Percentiles rank a stretch among this genome's conserved stretches.
phyloP scores from a whole-genome alignment of 2,797 vertebrate species.

The Oryzias sinensis region DNA sequence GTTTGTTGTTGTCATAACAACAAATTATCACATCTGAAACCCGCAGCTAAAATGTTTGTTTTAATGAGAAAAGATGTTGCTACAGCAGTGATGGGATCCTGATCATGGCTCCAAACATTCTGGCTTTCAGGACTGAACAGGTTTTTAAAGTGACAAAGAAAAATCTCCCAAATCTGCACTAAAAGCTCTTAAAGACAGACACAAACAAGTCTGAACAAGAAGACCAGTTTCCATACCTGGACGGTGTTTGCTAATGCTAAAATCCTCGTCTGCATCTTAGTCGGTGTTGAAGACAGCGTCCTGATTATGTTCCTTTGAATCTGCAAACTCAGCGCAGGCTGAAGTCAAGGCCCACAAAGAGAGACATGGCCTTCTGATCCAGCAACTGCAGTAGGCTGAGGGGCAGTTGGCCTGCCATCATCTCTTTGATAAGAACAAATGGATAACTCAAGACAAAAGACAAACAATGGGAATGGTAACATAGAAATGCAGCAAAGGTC shows the following conservation, averaged over 20 bases:
- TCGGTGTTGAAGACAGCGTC: slow-evolving; percentile 37
- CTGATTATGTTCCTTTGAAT: slow-evolving; percentile 22
- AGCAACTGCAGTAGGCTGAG: slow-evolving; percentile 42
- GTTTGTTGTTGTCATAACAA: slow-evolving; percentile 14
- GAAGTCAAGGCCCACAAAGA: slow-evolving; percentile 7
- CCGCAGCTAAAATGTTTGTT: slow-evolving; percentile 14
- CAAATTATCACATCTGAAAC: slow-evolving; percentile 8
- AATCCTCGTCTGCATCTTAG: slow-evolving; percentile 49
- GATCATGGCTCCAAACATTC: not conserved
- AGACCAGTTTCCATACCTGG: slow-evolving; percentile 42
- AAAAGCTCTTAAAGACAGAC: slow-evolving; percentile 7
- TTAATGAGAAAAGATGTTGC: slow-evolving; percentile 3
- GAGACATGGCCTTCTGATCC: slow-evolving; percentile 34
- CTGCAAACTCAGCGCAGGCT: not conserved
- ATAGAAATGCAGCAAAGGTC: slow-evolving; percentile 37
- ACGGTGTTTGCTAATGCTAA: slow-evolving; percentile 70
- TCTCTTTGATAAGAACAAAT: slow-evolving; percentile 53
- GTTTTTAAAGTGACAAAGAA: too few species aligned
- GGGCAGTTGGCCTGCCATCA: slow-evolving; percentile 24
- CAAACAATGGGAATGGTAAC: slow-evolving; percentile 27
- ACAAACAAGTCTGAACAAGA: slow-evolving; percentile 29
- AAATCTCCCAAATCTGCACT: too few species aligned
- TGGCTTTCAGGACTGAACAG: slow-evolving; percentile 4
- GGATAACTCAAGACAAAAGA: slow-evolving; percentile 38
- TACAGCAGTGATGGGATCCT: slow-evolving; percentile 5